Percentiles rank a stretch among this genome's conserved stretches.
Conservation (phyloP, 2,113 vertebrate species). For the Strix uralensis region DNA sequence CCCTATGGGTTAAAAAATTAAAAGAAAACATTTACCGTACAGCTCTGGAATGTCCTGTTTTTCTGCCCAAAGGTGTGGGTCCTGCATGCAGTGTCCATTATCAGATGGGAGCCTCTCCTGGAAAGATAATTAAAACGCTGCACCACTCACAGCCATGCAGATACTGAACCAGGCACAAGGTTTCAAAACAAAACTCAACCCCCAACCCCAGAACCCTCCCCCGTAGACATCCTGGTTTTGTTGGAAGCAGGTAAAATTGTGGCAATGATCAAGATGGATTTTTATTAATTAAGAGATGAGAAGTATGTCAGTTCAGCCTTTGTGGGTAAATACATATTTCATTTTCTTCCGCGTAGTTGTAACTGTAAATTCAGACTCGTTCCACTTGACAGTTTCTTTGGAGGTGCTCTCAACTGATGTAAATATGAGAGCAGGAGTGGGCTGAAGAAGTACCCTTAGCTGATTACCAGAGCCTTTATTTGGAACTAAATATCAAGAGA, state of each 20-base stretch:
- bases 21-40: background rate
- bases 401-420: background rate
- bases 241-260: background rate
- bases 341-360: background rate
- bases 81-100: background rate
- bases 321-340: background rate
- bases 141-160: background rate
- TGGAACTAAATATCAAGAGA: background rate
- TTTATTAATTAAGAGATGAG: background rate
- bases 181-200: background rate
- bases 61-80: constrained; percentile 27
- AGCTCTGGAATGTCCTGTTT: constrained; percentile 48
- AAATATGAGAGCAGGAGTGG: background rate
- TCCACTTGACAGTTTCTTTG: background rate
- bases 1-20: background rate
- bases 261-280: background rate
- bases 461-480: background rate
- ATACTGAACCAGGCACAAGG: background rate
- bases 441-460: background rate
- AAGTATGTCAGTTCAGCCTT: background rate
- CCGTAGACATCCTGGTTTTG: background rate
- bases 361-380: background rate
- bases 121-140: background rate
- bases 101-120: constrained; percentile 57
- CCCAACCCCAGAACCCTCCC: background rate